A percentile compares a stretch with the other conserved stretches of the same genome.
Conservation (phyloP, 1,140 invertebrate genomes). For the Galleria mellonella region DNA sequence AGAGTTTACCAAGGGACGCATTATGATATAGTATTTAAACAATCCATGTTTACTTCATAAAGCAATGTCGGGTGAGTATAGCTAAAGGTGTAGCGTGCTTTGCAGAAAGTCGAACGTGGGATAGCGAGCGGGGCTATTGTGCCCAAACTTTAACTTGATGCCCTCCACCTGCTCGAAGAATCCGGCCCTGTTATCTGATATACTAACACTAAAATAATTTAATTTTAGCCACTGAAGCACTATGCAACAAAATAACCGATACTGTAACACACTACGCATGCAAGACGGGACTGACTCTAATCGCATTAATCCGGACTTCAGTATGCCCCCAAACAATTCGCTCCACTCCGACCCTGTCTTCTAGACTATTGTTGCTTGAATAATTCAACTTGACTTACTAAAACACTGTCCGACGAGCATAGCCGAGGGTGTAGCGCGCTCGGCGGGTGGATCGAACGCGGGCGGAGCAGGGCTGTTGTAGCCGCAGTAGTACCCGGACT, state of each 20-base stretch:
- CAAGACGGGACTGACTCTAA: no score
- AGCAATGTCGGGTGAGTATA: slow-evolving; percentile 68
- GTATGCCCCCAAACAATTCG: slow-evolving; percentile 85
- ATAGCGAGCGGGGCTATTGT: slow-evolving; percentile 84
- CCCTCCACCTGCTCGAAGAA: no score
- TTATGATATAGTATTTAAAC: no score
- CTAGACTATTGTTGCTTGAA: slow-evolving; percentile 93
- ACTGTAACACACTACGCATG: no score
- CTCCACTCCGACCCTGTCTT: slow-evolving; percentile 77
- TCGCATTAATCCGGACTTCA: slow-evolving; percentile 93
- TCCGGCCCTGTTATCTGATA: no score
- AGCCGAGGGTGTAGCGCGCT: slow-evolving; percentile 61
- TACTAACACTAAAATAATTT: no score
- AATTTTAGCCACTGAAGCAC: no score
- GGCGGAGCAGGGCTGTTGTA: slow-evolving; percentile 83
- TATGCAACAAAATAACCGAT: no score
- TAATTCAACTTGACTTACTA: slow-evolving; percentile 43
- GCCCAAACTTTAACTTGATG: slow-evolving; percentile 95
- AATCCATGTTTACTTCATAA: no score
- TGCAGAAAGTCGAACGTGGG: slow-evolving; percentile 67
- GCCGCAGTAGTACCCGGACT: slow-evolving; percentile 93
- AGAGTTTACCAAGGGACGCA: no score
- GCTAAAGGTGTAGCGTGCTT: slow-evolving; percentile 64
- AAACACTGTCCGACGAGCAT: slow-evolving; percentile 71
- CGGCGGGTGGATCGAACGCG: slow-evolving; percentile 66